Conservation (phyloP, 2,113 vertebrate species). For the Cinclus cinclus region DNA sequence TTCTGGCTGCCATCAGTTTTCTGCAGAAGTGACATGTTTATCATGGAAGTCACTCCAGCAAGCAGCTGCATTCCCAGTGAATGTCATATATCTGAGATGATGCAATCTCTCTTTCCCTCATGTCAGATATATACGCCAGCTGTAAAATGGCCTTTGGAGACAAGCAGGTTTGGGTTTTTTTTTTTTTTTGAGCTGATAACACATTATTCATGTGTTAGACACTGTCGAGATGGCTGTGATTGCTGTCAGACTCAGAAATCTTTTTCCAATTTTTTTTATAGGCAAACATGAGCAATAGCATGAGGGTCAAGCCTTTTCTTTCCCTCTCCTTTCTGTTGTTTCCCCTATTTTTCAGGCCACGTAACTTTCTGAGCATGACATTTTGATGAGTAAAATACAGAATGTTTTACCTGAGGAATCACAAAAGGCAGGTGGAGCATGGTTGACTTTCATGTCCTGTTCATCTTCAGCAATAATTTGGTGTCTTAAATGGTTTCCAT, state of each 20-base stretch:
- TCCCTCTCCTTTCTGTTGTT: not conserved
- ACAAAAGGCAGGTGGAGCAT: not conserved
- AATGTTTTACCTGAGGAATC: rapidly evolving
- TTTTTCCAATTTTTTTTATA: not conserved
- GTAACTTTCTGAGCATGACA: not conserved
- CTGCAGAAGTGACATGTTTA: not conserved
- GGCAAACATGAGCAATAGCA: not conserved
- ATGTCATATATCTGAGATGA: not conserved
- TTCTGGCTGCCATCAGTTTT: not conserved
- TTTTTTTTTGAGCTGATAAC: not conserved
- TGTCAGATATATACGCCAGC: not conserved
- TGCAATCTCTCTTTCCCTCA: not conserved
- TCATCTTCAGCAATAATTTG: constrained; percentile 28
- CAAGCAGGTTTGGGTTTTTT: not conserved
- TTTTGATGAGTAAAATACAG: not conserved
- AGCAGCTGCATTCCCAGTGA: not conserved
- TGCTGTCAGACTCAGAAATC: not conserved
- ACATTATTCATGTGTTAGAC: not conserved
- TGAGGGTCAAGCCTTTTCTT: not conserved
- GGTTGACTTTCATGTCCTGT: not conserved
- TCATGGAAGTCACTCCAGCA: constrained; percentile 14
- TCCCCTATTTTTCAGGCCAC: not conserved
- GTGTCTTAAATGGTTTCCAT: constrained; percentile 1
- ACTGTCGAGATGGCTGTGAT: not conserved
- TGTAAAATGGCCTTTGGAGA: not conserved